Conservation (phyloP, 53 echinoderm and acorn worm genomes). For the Crossaster papposus region DNA sequence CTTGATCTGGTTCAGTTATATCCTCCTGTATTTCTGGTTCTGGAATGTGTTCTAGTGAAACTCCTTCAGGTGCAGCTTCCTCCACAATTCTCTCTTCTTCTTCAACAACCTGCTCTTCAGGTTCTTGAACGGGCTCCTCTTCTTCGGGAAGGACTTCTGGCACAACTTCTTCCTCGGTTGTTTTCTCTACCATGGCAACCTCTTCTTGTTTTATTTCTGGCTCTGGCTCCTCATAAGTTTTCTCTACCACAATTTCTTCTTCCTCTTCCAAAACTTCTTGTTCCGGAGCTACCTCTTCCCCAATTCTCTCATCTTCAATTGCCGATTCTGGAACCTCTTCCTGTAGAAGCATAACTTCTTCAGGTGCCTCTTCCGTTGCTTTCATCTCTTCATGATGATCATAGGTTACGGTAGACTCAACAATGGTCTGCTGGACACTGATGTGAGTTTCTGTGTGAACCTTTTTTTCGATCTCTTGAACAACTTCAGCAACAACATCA, state of each 20-base stretch:
- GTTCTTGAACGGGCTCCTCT: constrained; percentile 29
- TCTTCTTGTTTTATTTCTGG: not conserved
- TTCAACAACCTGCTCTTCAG: not conserved
- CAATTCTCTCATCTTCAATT: constrained; percentile 46
- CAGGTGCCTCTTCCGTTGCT: no score
- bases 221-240: constrained; percentile 6
- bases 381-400: constrained; percentile 47
- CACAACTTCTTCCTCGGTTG: not conserved
- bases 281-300: not conserved
- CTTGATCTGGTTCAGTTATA: not conserved
- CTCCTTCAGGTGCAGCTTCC: constrained; percentile 1
- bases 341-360: constrained; percentile 25
- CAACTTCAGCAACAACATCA: constrained; percentile 32
- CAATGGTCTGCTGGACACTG: constrained; percentile 56
- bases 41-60: not conserved
- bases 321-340: constrained; percentile 11
- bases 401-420: constrained; percentile 51
- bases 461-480: no score
- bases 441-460: constrained; percentile 26
- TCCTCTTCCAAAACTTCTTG: not conserved
- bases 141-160: not conserved
- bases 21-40: constrained; percentile 5
- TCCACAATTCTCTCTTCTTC: constrained; percentile 1
- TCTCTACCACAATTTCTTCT: constrained; percentile 38
- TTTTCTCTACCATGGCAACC: not conserved